Percentiles rank a stretch among this genome's conserved stretches.
phyloP scores from a whole-genome alignment of 2,888 invertebrate species.

The Hermaeophaga mercurialis region DNA sequence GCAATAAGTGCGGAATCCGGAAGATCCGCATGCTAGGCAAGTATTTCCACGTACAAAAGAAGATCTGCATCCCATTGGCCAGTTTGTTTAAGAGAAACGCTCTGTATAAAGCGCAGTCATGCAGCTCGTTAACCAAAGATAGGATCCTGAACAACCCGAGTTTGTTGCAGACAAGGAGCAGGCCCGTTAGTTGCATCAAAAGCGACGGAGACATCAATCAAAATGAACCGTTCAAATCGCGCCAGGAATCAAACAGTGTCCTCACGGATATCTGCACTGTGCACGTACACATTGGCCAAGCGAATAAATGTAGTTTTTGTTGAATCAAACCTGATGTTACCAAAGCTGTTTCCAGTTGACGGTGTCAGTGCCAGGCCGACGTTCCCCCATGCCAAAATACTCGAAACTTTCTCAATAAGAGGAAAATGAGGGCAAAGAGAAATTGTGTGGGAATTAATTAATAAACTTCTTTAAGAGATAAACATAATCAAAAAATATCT shows the following conservation, averaged over 20 bases:
- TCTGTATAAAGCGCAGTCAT: slow-evolving; percentile 67
- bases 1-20: slow-evolving; percentile 48
- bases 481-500: too few species aligned
- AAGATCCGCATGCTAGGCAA: slow-evolving; percentile 68
- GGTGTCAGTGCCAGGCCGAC: too few species aligned
- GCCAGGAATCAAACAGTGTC: slow-evolving; percentile 45
- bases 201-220: slow-evolving; percentile 62
- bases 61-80: slow-evolving; percentile 67
- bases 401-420: too few species aligned
- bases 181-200: slow-evolving; percentile 57
- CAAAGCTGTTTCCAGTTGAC: slow-evolving; percentile 28
- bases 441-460: too few species aligned
- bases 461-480: too few species aligned
- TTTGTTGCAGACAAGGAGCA: slow-evolving; percentile 16
- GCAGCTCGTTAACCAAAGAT: slow-evolving; percentile 65
- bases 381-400: too few species aligned
- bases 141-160: slow-evolving; percentile 43
- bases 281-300: slow-evolving; percentile 63
- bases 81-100: slow-evolving; percentile 62
- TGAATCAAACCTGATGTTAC: slow-evolving; percentile 41
- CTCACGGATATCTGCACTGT: slow-evolving; percentile 62
- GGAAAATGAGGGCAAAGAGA: too few species aligned
- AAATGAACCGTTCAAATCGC: slow-evolving; percentile 54
- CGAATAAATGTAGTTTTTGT: slow-evolving; percentile 66
- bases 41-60: slow-evolving; percentile 71